These are phyloP conservation scores for Pteronura brasiliensis DNA, from an alignment of 2,113 vertebrate species.

Conservation along the genomic window DNA sequence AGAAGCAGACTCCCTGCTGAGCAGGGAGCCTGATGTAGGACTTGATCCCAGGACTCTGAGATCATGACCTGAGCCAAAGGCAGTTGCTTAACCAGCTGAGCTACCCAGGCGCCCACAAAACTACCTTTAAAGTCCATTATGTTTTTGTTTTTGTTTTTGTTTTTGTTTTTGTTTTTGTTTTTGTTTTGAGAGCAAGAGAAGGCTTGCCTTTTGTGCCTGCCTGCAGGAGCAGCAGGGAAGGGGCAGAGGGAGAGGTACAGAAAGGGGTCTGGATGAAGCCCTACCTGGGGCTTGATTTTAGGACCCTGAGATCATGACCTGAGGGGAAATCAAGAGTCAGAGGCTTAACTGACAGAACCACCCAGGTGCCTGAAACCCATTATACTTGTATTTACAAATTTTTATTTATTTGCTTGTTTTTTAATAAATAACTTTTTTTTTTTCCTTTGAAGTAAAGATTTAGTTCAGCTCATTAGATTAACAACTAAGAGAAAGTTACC, in stretches of 20 bases:
- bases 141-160: too few species aligned
- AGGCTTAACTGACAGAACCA: not conserved
- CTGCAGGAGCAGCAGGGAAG: not conserved
- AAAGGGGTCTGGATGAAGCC: not conserved
- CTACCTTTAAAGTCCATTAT: not conserved
- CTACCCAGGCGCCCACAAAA: not conserved
- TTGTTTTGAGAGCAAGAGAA: not conserved
- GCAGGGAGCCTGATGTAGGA: too few species aligned
- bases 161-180: too few species aligned
- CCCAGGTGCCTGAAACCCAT: not conserved
- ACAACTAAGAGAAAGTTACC: not conserved
- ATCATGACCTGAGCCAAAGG: too few species aligned
- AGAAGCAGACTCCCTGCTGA: too few species aligned
- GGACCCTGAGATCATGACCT: not conserved
- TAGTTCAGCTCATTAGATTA: not conserved
- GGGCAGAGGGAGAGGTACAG: not conserved
- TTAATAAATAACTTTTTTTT: not conserved
- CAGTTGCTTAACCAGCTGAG: too few species aligned
- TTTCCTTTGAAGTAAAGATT: not conserved
- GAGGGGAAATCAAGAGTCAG: not conserved
- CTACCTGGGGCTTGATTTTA: not conserved
- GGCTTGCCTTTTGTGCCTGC: too few species aligned
- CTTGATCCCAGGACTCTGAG: too few species aligned
- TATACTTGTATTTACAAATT: not conserved
- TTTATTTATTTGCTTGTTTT: not conserved